Conservation (phyloP, 1,140 invertebrate genomes). For the Pissodes strobi region DNA sequence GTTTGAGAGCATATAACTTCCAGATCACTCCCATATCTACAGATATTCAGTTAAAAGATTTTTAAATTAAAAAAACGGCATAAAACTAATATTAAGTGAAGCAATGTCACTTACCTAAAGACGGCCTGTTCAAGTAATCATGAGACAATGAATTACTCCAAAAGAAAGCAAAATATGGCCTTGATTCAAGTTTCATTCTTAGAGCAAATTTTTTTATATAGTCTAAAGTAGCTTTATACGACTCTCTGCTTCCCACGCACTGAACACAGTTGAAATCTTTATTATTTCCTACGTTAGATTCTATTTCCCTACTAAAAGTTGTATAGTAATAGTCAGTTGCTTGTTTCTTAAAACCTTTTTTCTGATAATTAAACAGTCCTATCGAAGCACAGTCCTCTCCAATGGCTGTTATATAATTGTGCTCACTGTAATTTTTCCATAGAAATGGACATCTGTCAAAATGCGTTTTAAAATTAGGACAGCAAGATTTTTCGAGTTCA, state of each 20-base stretch:
- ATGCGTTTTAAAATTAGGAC: conserved; percentile 54
- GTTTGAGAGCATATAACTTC: too few relatives aligned
- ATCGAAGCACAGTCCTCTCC: conserved; percentile 77
- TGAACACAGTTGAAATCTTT: conserved; percentile 63
- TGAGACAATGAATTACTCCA: conserved; percentile 80
- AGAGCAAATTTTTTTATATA: conserved; percentile 64
- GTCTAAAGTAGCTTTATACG: conserved; percentile 63
- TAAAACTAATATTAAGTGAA: neutral
- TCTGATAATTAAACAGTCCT: conserved; percentile 81
- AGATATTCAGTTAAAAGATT: too few relatives aligned
- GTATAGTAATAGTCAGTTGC: conserved; percentile 84
- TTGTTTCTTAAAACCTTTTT: conserved; percentile 74
- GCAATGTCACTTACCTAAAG: conserved; percentile 7
- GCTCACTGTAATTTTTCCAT: conserved; percentile 75
- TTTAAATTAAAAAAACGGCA: neutral
- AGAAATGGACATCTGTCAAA: conserved; percentile 78
- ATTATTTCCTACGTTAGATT: conserved; percentile 62
- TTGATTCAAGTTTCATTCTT: conserved; percentile 57
- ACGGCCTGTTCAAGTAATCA: conserved; percentile 59
- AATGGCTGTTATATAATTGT: conserved; percentile 77
- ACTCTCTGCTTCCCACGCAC: conserved; percentile 66
- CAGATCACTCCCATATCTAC: too few relatives aligned
- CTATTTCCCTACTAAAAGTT: conserved; percentile 72
- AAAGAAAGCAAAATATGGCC: conserved; percentile 75
- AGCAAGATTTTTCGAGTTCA: conserved; percentile 67